A percentile compares a stretch with the other conserved stretches of the same genome.
Evolutionary conservation across 2,113 vertebrate species (phyloP).

Genomic region (Delphinus delphis): DNA sequence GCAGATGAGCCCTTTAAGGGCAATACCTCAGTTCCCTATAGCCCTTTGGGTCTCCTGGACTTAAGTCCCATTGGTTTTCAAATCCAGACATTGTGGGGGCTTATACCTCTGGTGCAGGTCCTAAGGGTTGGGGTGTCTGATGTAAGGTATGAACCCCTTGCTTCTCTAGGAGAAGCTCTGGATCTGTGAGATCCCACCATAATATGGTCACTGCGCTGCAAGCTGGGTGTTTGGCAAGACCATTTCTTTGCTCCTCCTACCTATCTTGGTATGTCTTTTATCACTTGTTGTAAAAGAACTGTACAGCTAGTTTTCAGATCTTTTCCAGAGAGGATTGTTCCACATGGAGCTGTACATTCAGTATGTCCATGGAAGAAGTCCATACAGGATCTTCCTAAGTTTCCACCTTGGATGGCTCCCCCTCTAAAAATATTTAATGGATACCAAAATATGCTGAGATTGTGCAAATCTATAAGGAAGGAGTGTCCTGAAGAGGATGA

Average conservation of each 20-base stretch:
- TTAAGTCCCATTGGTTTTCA: background rate
- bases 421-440: background rate
- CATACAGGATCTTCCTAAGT: background rate
- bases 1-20: background rate
- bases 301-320: background rate
- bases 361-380: background rate
- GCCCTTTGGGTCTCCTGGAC: background rate
- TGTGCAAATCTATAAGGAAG: background rate
- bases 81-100: background rate
- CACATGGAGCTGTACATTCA: background rate
- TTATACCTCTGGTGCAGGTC: background rate
- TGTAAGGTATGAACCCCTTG: background rate
- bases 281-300: background rate
- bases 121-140: background rate
- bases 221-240: background rate
- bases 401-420: background rate
- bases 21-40: background rate
- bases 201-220: background rate
- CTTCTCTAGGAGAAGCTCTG: background rate
- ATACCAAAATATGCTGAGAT: fast-evolving
- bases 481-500: fast-evolving
- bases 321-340: background rate
- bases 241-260: background rate
- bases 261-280: background rate
- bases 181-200: background rate